Base-by-base conservation (phyloP, 2,797 vertebrate genomes). In the Sebastes diaconus region DNA sequence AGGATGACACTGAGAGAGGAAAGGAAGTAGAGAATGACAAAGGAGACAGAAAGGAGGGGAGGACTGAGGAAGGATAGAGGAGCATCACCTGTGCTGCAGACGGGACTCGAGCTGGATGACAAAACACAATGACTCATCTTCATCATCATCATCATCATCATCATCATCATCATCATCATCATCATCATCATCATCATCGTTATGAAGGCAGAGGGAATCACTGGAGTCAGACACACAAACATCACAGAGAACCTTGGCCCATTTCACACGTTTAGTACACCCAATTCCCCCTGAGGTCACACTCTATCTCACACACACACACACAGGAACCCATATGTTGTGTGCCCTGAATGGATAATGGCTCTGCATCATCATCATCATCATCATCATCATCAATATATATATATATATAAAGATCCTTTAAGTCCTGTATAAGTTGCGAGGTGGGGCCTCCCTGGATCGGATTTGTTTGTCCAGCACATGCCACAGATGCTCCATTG, bases 321-420 rank as follows among this genome's bases (percentile, higher is more conserved):
- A 39, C 36, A 39, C 36, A 39, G 36, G 36, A 81, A 86, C 90
- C 91, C 92, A 93, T 94, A 91, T 95, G 92, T 83, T 94, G 42
- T 77, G 66, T 88, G 93, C 90, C 89, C 91, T 91, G 84, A 69
- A 90, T 91, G 87, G 88, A 88, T 91, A 92, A 93, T 93, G 91
- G 90, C 58, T 87, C 90, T 83, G 61, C 60, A 77, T 61, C 57
- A 67, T 57, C 52, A 29, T 67, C 64, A 46, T 46, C 42, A 46
- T 46, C 42, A 46, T 46, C 42, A 46, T 16, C 14, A 46, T n/a
- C n/a, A n/a, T n/a, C n/a, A n/a, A 14, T 39, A 39, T 39, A 39
- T 39, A 39, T 39, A 36, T 36, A 36, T 36, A 13, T 36, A 36
- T 13, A 36, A 4, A 36, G 34, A 36, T 36, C 11, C 34, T 36